Conservation (phyloP, 2,888 invertebrate species). For the Philonicus albiceps region DNA sequence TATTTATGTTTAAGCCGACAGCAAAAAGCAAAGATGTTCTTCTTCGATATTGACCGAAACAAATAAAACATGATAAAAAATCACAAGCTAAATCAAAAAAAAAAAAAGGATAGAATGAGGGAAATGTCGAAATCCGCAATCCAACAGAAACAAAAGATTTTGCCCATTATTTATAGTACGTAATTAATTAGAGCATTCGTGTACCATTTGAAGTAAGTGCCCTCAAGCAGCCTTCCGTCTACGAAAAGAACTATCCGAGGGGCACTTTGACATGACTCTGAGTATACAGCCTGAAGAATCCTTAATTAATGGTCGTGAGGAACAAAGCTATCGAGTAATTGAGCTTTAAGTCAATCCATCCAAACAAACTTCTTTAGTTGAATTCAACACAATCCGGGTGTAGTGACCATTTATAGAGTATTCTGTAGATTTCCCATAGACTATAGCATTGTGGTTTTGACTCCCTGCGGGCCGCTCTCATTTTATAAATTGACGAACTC, state of each 20-base stretch:
- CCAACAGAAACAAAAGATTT: not conserved
- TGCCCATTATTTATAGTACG: not conserved
- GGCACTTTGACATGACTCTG: not conserved
- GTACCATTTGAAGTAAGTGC: constrained; percentile 19
- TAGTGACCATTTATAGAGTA: not conserved
- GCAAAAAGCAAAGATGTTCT: not conserved
- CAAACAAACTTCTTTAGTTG: not conserved
- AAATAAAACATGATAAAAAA: not conserved
- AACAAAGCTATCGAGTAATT: constrained; percentile 27
- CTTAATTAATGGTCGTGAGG: constrained; percentile 5
- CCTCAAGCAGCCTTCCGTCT: not conserved
- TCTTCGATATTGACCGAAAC: not conserved
- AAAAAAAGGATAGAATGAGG: not conserved
- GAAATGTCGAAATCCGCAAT: constrained; percentile 1
- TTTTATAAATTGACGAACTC: constrained; percentile 14
- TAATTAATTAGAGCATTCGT: constrained; percentile 5
- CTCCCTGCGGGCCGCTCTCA: not conserved
- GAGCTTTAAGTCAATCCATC: constrained; percentile 29
- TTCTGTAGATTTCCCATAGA: not conserved
- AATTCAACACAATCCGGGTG: not conserved
- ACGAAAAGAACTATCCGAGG: constrained; percentile 4
- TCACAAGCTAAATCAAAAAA: constrained; percentile 1
- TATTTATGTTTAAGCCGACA: not conserved
- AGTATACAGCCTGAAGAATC: not conserved
- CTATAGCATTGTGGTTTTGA: not conserved